Base-by-base conservation (phyloP, 2,113 vertebrate genomes). In the Monopterus albus region DNA sequence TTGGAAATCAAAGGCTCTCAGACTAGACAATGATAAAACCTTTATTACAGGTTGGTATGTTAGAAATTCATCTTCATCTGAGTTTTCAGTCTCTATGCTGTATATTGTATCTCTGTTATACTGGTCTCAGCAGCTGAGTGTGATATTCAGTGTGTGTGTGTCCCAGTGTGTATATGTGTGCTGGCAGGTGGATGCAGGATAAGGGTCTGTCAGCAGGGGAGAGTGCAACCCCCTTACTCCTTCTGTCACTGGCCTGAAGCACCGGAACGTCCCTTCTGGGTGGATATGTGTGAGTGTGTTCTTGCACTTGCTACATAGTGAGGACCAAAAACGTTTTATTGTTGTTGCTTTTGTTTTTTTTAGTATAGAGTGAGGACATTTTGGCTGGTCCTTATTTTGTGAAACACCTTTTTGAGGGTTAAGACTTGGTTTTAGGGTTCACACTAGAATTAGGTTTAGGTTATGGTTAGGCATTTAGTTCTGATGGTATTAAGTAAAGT, bases 241-340 rank as follows among this genome's bases (percentile, higher is more conserved):
- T 87, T 89, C 86, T 89, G 86, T 84, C 84, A 58, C 81, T 83
- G 79, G 81, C 85, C 74, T 57, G 26, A 45, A 79, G 80, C 75
- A 75, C 82, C 40, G 78, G 72, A 86, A 83, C 75, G 43, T 49
- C 63, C 78, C 78, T 45, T 76, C 46, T 62, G 82, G 12, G 31
- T 67, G 20, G 47, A 6, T 63, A 56, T 76, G 49, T 46, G 23
- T 36, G 51, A 68, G 58, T 21, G 17, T 52, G 21, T 29, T n/a
- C n/a, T n/a, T n/a, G n/a, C n/a, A n/a, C n/a, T n/a, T n/a, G n/a
- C n/a, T n/a, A n/a, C n/a, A n/a, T n/a, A n/a, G n/a, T n/a, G n/a
- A n/a, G n/a, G n/a, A n/a, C n/a, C n/a, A n/a, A n/a, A n/a, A n/a
- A n/a, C n/a, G n/a, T n/a, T n/a, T n/a, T n/a, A n/a, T n/a, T n/a